Conservation (phyloP, 1,140 invertebrate species). For the Saxidomus purpurata region DNA sequence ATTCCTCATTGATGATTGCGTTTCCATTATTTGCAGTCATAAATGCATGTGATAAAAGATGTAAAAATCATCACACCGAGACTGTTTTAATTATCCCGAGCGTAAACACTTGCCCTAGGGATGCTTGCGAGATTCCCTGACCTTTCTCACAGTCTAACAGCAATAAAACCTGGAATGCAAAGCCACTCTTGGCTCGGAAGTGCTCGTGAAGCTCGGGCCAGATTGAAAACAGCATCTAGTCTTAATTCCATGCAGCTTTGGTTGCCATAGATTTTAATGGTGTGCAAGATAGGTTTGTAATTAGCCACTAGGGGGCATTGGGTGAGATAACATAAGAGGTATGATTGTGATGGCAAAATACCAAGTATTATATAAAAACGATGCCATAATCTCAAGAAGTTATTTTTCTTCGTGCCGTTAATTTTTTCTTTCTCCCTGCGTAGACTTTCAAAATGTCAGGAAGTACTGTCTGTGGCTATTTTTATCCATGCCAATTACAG, state of each 20-base stretch:
- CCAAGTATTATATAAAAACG: constrained; percentile 62
- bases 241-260: constrained; percentile 51
- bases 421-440: constrained; percentile 16
- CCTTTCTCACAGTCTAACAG: constrained; percentile 57
- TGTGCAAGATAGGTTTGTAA: constrained; percentile 60
- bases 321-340: constrained; percentile 45
- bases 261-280: constrained; percentile 56
- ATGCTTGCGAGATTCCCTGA: constrained; percentile 36
- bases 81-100: constrained; percentile 54
- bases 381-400: constrained; percentile 51
- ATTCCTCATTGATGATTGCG: constrained; percentile 50
- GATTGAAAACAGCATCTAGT: constrained; percentile 41
- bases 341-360: constrained; percentile 57
- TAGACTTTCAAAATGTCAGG: constrained; percentile 9
- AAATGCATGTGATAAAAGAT: constrained; percentile 65
- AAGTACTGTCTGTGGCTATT: constrained; percentile 55
- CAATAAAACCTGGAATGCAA: constrained; percentile 63
- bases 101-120: constrained; percentile 39
- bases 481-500: constrained; percentile 60
- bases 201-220: constrained; percentile 17
- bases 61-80: constrained; percentile 52
- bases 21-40: constrained; percentile 62
- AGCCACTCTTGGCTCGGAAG: constrained; percentile 53
- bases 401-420: constrained; percentile 40
- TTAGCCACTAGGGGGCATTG: constrained; percentile 67